Percentiles rank a stretch among this genome's conserved stretches.
Evolutionary conservation across 92 coral and sea anemone genomes (phyloP).

Genomic region (Chrysogorgia sp.): DNA sequence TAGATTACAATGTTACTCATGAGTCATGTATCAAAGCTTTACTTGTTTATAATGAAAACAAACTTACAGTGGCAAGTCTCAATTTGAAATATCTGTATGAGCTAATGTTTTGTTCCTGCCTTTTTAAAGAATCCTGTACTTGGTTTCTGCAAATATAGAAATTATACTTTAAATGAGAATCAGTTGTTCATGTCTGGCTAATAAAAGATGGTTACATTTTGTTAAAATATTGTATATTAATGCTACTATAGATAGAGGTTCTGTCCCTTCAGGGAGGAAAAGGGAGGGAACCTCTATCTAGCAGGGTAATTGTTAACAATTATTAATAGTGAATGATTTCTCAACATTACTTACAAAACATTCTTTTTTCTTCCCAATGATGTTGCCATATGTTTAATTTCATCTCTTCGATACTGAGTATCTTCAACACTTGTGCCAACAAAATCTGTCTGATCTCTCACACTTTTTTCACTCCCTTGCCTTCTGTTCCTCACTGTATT

Average conservation of each 20-base stretch:
- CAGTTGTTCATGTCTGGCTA: too few species aligned
- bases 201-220: too few species aligned
- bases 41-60: not conserved
- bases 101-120: conserved; percentile 65
- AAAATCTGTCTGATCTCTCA: conserved; percentile 35
- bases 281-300: too few species aligned
- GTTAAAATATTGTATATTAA: too few species aligned
- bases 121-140: conserved; percentile 27
- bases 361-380: conserved; percentile 78
- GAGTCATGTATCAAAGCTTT: not conserved
- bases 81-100: conserved; percentile 79
- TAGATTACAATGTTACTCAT: not conserved
- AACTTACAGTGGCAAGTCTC: conserved; percentile 78
- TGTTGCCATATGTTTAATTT: conserved; percentile 84
- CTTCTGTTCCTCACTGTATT: conserved; percentile 63
- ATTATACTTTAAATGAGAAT: too few species aligned
- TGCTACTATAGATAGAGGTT: too few species aligned
- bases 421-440: not conserved
- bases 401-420: conserved; percentile 56
- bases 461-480: conserved; percentile 32
- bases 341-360: conserved; percentile 56
- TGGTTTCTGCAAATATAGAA: conserved; percentile 14
- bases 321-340: too few species aligned
- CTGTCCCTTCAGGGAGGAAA: too few species aligned
- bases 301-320: too few species aligned